phyloP scores from a whole-genome alignment of 2,888 invertebrate species.

The Euzophera pinguis region DNA sequence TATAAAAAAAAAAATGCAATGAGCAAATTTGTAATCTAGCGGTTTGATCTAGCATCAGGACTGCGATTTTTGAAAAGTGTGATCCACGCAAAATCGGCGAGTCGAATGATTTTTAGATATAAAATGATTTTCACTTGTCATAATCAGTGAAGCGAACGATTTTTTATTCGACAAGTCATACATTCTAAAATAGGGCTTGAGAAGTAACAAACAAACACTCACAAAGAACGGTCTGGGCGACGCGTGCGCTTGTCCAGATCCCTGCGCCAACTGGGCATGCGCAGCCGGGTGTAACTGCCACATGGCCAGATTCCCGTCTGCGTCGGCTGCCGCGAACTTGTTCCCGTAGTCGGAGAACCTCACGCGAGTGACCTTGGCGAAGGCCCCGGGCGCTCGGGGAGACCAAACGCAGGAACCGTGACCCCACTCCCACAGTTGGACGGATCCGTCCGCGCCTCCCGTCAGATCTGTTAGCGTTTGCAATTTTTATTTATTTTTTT shows the following conservation, averaged over 20 bases:
- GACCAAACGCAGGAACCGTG: constrained; percentile 94
- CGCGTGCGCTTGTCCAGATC: constrained; percentile 74
- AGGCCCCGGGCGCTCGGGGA: constrained; percentile 95
- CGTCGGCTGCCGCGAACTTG: constrained; percentile 98
- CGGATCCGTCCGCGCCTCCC: constrained; percentile 97
- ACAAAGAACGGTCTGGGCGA: constrained; percentile 90
- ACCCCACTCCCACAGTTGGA: constrained; percentile 99
- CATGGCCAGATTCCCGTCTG: constrained; percentile 96
- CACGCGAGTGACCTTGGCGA: constrained; percentile 97
- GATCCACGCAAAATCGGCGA: too few species aligned
- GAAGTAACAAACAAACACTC: constrained; percentile 57
- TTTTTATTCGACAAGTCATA: too few species aligned
- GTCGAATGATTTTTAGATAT: too few species aligned
- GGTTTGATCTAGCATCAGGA: too few species aligned
- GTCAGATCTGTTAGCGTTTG: constrained; percentile 84
- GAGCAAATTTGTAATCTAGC: too few species aligned
- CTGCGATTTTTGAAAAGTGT: too few species aligned
- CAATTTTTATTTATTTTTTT: not conserved
- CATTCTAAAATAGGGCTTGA: too few species aligned
- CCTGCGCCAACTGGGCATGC: constrained; percentile 49
- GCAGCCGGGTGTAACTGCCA: constrained; percentile 92
- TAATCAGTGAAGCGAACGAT: too few species aligned
- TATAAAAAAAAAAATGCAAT: too few species aligned
- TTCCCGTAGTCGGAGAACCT: constrained; percentile 98
- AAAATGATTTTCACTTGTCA: too few species aligned